These are phyloP conservation scores for Heliconius charithonia DNA, from an alignment of 2,888 invertebrate genomes.

Conservation along the genomic window DNA sequence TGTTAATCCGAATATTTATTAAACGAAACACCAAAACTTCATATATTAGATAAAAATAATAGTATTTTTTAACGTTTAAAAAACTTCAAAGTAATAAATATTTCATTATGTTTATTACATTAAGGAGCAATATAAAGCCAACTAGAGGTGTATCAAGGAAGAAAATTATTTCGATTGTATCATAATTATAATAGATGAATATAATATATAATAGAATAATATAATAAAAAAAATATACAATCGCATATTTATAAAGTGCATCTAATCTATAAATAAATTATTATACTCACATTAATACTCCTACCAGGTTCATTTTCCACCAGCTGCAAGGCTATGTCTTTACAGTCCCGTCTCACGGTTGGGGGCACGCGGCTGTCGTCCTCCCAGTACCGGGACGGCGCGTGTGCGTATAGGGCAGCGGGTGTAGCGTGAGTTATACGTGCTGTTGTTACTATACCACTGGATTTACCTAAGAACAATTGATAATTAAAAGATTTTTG, in stretches of 20 bases:
- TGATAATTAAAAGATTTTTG: neutral
- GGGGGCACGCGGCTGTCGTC: constrained; percentile 90
- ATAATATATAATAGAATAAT: too few relatives aligned
- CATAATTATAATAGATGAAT: too few relatives aligned
- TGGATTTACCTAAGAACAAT: constrained; percentile 85
- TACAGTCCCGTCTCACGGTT: constrained; percentile 87
- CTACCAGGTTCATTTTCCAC: constrained; percentile 90
- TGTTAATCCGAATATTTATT: neutral
- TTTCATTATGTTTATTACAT: too few relatives aligned
- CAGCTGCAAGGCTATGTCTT: constrained; percentile 90
- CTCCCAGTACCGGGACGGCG: constrained; percentile 90
- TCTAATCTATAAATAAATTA: neutral
- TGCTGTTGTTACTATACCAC: constrained; percentile 92
- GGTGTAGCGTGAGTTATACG: constrained; percentile 92
- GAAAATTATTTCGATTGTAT: neutral
- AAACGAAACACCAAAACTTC: neutral
- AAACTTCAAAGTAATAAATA: too few relatives aligned
- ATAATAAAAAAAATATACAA: too few relatives aligned
- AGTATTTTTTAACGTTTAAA: too few relatives aligned
- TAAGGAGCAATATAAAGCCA: neutral
- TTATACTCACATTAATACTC: constrained; percentile 86
- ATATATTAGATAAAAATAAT: too few relatives aligned
- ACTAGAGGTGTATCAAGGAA: neutral
- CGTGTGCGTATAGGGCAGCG: constrained; percentile 89
- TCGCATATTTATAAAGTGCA: neutral